Percentiles rank a stretch among this genome's conserved stretches.
Conservation (phyloP, 1,140 invertebrate genomes). For the Drosophila ercepeae region DNA sequence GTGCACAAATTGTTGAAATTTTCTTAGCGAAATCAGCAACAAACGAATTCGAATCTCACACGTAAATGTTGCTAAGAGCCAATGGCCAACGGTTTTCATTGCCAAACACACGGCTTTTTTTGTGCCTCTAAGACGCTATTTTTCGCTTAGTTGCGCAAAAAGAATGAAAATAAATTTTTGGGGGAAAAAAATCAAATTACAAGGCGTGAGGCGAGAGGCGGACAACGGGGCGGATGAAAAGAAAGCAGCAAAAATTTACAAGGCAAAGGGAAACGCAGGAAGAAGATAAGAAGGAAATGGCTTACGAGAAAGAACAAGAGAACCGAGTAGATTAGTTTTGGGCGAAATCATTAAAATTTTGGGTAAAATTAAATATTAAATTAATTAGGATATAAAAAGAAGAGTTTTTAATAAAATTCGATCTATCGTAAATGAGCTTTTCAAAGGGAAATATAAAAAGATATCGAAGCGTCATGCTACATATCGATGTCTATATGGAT, state of each 20-base stretch:
- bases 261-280: not conserved
- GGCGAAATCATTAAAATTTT: too few relatives aligned
- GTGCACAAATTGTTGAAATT: slow-evolving; percentile 80
- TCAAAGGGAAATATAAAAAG: not conserved
- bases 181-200: slow-evolving; percentile 3
- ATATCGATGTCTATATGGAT: not conserved
- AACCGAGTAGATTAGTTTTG: too few relatives aligned
- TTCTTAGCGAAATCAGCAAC: slow-evolving; percentile 58
- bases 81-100: slow-evolving; percentile 69
- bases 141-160: slow-evolving; percentile 66
- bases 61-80: slow-evolving; percentile 60
- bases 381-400: too few relatives aligned
- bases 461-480: not conserved
- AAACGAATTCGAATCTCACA: slow-evolving; percentile 51
- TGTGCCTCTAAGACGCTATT: slow-evolving; percentile 34
- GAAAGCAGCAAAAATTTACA: too few relatives aligned
- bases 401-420: not conserved
- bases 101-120: slow-evolving; percentile 54
- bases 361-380: too few relatives aligned
- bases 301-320: too few relatives aligned
- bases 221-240: not conserved
- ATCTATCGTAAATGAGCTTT: not conserved
- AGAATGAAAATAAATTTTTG: slow-evolving; percentile 28
- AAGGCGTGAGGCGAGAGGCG: not conserved
- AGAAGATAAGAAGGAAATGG: too few relatives aligned